A percentile compares a stretch with the other conserved stretches of the same genome.
phyloP scores from a whole-genome alignment of 1,140 invertebrate genomes.

The Lutraria rhynchaena region DNA sequence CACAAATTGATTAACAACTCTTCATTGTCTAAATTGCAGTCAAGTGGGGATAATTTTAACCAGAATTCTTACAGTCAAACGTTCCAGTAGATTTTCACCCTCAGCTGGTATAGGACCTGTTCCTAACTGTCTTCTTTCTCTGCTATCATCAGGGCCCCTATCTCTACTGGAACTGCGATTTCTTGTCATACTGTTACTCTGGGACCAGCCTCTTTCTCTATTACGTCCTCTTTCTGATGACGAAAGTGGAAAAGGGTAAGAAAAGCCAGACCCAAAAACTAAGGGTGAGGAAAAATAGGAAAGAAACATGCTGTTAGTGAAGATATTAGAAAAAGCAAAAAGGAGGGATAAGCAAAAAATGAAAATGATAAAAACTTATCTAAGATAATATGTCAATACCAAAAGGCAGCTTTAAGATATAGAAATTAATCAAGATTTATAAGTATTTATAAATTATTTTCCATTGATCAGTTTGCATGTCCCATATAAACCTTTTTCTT shows the following conservation, averaged over 20 bases:
- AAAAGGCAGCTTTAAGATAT: no score
- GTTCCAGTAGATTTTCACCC: slow-evolving; percentile 41
- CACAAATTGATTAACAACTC: no score
- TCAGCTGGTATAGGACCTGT: slow-evolving; percentile 19
- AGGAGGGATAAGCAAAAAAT: no score
- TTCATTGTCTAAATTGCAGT: no score
- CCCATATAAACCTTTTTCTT: no score
- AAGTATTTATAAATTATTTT: no score
- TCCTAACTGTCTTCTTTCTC: not conserved
- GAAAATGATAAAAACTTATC: no score
- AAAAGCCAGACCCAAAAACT: slow-evolving; percentile 20
- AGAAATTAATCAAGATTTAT: no score
- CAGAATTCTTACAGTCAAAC: slow-evolving; percentile 22
- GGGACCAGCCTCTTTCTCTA: slow-evolving; percentile 32
- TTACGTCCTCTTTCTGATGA: slow-evolving; percentile 37
- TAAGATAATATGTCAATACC: no score
- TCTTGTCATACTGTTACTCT: slow-evolving; percentile 8
- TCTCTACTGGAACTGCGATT: slow-evolving; percentile 46
- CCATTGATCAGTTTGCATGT: no score
- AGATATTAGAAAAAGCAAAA: not conserved
- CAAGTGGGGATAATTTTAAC: no score
- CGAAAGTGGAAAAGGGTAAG: slow-evolving; percentile 48
- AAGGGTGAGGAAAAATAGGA: slow-evolving; percentile 11
- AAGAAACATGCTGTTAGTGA: slow-evolving; percentile 18
- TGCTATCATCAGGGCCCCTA: not conserved